These are phyloP conservation scores for Percopsis transmontana DNA, from an alignment of 2,113 vertebrate genomes.

Conservation along the genomic window DNA sequence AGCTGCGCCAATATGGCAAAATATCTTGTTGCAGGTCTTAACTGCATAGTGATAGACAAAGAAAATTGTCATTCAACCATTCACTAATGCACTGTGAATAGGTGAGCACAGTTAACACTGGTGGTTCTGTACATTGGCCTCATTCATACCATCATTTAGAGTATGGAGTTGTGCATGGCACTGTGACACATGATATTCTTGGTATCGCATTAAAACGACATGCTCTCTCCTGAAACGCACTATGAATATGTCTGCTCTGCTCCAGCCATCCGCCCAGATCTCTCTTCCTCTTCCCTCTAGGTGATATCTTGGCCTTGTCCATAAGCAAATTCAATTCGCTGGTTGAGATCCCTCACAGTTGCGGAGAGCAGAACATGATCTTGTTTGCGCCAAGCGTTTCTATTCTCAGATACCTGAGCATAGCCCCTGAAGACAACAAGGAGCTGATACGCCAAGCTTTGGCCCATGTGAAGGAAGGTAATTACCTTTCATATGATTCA, in stretches of 20 bases:
- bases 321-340: constrained; percentile 79
- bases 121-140: not conserved
- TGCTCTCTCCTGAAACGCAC: not conserved
- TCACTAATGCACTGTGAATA: too few relatives aligned
- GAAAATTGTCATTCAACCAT: too few relatives aligned
- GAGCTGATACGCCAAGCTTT: constrained; percentile 76
- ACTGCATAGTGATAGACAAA: too few relatives aligned
- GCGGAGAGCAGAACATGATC: constrained; percentile 93
- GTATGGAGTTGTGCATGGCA: not conserved
- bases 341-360: constrained; percentile 85
- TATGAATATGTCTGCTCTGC: not conserved
- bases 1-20: too few relatives aligned
- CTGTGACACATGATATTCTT: not conserved
- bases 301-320: constrained; percentile 85
- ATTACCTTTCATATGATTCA: not conserved
- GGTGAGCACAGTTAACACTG: too few relatives aligned
- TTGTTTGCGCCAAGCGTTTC: constrained; percentile 88
- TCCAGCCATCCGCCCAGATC: not conserved
- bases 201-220: not conserved
- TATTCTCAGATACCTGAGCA: constrained; percentile 84
- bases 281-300: constrained; percentile 61
- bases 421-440: constrained; percentile 71
- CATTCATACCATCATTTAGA: not conserved
- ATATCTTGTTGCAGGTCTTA: too few relatives aligned
- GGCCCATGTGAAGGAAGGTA: constrained; percentile 84